Evolutionary conservation across 2,888 invertebrate species (phyloP), one percentile per base, ranked within the genome.

Genomic region (Dromius quadrimaculatus): DNA sequence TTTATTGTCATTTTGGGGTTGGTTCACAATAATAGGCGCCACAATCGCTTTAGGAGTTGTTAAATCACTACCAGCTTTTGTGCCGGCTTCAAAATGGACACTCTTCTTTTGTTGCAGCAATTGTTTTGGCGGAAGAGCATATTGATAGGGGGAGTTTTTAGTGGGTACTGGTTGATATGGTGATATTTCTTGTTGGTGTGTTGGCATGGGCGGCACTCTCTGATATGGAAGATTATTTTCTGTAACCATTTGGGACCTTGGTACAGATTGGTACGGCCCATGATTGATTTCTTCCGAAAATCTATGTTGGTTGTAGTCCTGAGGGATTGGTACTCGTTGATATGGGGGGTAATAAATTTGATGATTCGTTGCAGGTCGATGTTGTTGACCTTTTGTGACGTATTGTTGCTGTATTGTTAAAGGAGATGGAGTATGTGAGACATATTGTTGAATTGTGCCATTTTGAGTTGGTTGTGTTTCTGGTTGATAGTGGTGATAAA

Each of bases 81-180:
- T 89, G 6, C 90, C 89, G 0, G 90, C 87, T 77, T 91, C 91
- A 76, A 92, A 91, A 73, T 90, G 90, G 1, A 91, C 90, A 54
- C 85, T 85, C 76, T 90, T 91, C 78, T 91, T 91, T 76, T 86
- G 88, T 76, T 86, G 88, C 38, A 88, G 81, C 8, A 77, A 76
- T 76, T 88, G 87, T 75, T 90, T 88, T 6, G 87, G 83, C 2
- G 85, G 84, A 2, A 87, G 86, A 34, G 87, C 84, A 76, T 87
- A 90, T 79, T 90, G 90, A 76, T 91, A 91, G 0, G 89, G 87
- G 1, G 85, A 83, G 72, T 83, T 80, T 77, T 85, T 83, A 79
- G 36, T 78, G 57, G 81, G 81, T 17, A 81, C 79, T n/a, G 80
- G 80, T 65, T 82, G 83, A 72, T 83, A 83, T 50, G 82, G 82